phyloP scores from a whole-genome alignment of 2,888 invertebrate species.

The Leucophenga montana region DNA sequence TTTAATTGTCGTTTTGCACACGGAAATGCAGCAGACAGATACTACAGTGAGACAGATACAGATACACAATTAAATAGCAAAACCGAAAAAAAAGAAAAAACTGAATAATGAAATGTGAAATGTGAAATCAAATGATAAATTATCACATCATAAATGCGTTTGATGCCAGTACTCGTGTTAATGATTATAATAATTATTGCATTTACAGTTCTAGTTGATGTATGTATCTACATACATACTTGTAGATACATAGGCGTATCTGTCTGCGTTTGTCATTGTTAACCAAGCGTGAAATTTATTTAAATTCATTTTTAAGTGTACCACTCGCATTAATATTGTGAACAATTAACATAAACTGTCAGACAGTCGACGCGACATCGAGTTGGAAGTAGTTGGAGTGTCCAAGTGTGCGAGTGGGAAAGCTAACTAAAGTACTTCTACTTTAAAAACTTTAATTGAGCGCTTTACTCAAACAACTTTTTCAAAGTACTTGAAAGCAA shows the following conservation, averaged over 20 bases:
- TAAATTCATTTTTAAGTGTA: slow-evolving; percentile 66
- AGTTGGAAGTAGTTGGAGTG: no score
- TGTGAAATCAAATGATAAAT: slow-evolving; percentile 61
- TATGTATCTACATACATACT: no score
- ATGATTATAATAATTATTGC: slow-evolving; percentile 15
- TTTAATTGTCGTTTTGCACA: slow-evolving; percentile 49
- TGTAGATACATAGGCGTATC: not conserved
- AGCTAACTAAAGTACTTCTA: no score
- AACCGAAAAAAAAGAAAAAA: not conserved
- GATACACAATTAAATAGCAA: not conserved
- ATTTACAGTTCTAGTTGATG: not conserved
- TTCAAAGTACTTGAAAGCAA: no score
- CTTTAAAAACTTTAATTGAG: no score
- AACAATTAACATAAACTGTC: slow-evolving; percentile 16
- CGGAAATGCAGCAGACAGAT: slow-evolving; percentile 26
- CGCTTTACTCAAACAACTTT: no score
- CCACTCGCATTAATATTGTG: slow-evolving; percentile 10
- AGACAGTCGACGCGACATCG: not conserved
- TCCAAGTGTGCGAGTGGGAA: no score
- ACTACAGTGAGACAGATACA: not conserved
- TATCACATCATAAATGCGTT: slow-evolving; percentile 43
- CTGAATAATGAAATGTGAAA: slow-evolving; percentile 33
- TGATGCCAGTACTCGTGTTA: slow-evolving; percentile 28
- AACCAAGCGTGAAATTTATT: slow-evolving; percentile 68
- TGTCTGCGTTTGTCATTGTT: slow-evolving; percentile 34